These are phyloP conservation scores for Bovichtus diacanthus DNA, from an alignment of 2,797 vertebrate species.

Conservation along the genomic window DNA sequence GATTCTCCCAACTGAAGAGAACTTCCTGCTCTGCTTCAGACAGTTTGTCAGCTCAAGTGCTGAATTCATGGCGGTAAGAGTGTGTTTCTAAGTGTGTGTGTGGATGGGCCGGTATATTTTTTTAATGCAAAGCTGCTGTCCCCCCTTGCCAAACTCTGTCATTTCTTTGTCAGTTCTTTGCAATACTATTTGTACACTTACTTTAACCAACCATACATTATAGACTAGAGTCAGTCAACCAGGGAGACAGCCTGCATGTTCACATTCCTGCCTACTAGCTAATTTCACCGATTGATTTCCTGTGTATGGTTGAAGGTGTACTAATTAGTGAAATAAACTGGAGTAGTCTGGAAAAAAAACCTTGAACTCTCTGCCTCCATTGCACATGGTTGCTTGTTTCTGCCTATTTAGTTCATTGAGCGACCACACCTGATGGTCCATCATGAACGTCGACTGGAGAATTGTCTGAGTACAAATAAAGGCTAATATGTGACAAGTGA, in stretches of 20 bases:
- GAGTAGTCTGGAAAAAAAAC: constrained; percentile 23
- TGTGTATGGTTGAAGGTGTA: constrained; percentile 17
- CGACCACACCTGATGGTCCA: background rate
- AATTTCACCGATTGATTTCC: constrained; percentile 44
- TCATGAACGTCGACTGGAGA: constrained; percentile 1
- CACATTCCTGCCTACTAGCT: constrained; percentile 25
- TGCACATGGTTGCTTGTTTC: constrained; percentile 19
- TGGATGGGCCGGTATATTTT: background rate
- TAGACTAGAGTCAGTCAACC: constrained; percentile 25
- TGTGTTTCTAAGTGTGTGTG: constrained; percentile 14
- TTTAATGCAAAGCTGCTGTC: constrained; percentile 8
- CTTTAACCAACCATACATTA: constrained; percentile 9
- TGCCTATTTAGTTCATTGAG: constrained; percentile 6
- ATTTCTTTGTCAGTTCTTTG: constrained; percentile 30
- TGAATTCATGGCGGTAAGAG: constrained; percentile 95
- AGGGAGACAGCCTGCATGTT: constrained; percentile 18
- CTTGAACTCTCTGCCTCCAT: background rate
- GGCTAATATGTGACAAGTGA: background rate
- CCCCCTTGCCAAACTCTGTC: constrained; percentile 1
- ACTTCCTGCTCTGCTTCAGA: constrained; percentile 96
- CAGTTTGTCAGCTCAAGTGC: constrained; percentile 94
- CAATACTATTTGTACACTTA: background rate
- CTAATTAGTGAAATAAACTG: constrained; percentile 37
- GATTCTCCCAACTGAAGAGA: constrained; percentile 97
- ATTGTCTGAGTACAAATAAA: background rate